Evolutionary conservation across 2,113 vertebrate species (phyloP).

Genomic region (Ophiodon elongatus): DNA sequence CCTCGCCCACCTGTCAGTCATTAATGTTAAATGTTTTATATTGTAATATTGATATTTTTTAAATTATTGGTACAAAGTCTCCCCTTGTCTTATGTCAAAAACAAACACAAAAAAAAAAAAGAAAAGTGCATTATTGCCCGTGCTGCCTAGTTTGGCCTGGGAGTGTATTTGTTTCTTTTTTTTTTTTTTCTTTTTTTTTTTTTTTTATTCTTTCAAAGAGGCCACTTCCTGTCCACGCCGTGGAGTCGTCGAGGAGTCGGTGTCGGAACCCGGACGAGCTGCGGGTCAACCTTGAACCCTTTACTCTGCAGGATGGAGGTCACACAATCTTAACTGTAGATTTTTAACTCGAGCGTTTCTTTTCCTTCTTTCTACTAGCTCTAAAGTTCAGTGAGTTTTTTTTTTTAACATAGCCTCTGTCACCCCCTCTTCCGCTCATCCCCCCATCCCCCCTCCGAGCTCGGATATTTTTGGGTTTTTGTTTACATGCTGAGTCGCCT

Average conservation of each 20-base stretch:
- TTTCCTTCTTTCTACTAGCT: constrained; percentile 23
- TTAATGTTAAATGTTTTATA: constrained; percentile 82
- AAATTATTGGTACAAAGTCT: constrained; percentile 82
- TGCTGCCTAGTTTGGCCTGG: constrained; percentile 76
- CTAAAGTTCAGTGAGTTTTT: constrained; percentile 22
- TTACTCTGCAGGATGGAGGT: constrained; percentile 66
- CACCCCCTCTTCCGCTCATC: fast-evolving
- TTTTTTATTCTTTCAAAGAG: constrained; percentile 7
- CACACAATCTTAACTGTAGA: constrained; percentile 59
- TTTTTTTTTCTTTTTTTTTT: background rate
- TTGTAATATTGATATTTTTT: constrained; percentile 83
- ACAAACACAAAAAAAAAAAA: constrained; percentile 17
- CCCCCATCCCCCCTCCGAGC: background rate
- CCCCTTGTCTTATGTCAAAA: constrained; percentile 77
- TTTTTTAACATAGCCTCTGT: constrained; percentile 25
- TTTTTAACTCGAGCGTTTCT: constrained; percentile 32
- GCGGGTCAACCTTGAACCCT: constrained; percentile 61
- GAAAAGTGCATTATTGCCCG: constrained; percentile 85
- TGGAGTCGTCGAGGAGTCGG: background rate
- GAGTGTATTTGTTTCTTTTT: constrained; percentile 19
- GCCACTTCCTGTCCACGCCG: constrained; percentile 50
- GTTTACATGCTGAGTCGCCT: constrained; percentile 61
- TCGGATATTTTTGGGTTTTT: constrained; percentile 35
- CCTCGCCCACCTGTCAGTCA: constrained; percentile 58
- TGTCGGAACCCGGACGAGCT: no score